phyloP scores from a whole-genome alignment of 2,113 vertebrate species.

The Salvator merianae region DNA sequence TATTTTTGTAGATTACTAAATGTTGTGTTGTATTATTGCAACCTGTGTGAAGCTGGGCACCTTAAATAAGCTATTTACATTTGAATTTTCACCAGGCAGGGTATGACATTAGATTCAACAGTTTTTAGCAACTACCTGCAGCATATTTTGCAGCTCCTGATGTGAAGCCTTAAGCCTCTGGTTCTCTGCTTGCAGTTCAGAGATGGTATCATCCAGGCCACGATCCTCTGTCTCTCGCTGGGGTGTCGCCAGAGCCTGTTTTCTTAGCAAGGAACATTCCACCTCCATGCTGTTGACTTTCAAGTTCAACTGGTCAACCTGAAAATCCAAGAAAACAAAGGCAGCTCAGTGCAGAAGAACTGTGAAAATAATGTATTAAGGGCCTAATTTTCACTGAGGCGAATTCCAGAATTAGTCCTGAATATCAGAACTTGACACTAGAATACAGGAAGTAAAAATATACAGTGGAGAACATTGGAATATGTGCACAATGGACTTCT shows the following conservation, averaged over 20 bases:
- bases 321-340: conserved; percentile 18
- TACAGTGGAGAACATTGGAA: not conserved
- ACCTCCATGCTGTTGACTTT: conserved; percentile 77
- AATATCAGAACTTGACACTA: not conserved
- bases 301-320: conserved; percentile 91
- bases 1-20: too few relatives aligned
- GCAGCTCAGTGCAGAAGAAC: accelerated
- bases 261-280: conserved; percentile 58
- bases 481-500: not conserved
- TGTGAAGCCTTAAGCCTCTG: conserved; percentile 67
- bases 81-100: too few relatives aligned
- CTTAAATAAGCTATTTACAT: too few relatives aligned
- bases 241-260: accelerated
- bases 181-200: conserved; percentile 75
- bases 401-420: not conserved
- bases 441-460: not conserved
- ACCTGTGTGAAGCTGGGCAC: too few relatives aligned
- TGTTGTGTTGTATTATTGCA: too few relatives aligned
- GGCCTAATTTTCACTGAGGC: not conserved
- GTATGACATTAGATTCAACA: too few relatives aligned
- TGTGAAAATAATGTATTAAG: too few relatives aligned
- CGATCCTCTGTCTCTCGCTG: conserved; percentile 58
- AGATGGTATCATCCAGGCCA: conserved; percentile 34
- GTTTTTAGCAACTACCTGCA: conserved; percentile 66
- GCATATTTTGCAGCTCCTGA: conserved; percentile 74